phyloP scores from a whole-genome alignment of 2,888 invertebrate species.

The Trachelus iudaicus region DNA sequence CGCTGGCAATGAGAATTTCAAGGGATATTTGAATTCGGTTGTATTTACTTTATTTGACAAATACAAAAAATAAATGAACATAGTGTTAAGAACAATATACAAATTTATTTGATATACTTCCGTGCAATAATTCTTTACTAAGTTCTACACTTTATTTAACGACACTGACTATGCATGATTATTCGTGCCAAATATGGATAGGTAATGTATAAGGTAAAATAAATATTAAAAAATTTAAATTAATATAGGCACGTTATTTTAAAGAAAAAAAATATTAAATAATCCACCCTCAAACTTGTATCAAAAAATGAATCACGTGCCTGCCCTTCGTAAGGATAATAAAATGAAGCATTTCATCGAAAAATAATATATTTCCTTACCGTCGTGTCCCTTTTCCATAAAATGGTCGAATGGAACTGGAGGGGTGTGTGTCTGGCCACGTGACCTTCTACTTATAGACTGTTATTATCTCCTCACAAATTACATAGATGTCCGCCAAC shows the following conservation, averaged over 20 bases:
- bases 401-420: background rate
- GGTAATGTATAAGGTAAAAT: too few species aligned
- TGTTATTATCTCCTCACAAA: conserved; percentile 48
- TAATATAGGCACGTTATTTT: background rate
- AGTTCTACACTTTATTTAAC: too few species aligned
- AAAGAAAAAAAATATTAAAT: background rate
- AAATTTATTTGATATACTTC: background rate
- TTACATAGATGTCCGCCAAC: conserved; percentile 31
- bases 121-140: too few species aligned
- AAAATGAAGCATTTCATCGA: background rate
- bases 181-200: too few species aligned
- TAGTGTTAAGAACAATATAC: background rate
- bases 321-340: background rate
- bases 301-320: background rate
- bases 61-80: background rate
- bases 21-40: background rate
- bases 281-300: background rate
- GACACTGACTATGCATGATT: too few species aligned
- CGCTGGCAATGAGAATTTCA: background rate
- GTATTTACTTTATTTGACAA: background rate
- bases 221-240: background rate
- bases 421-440: background rate
- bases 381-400: background rate
- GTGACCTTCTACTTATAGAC: conserved; percentile 9
- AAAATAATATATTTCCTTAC: background rate